These are phyloP conservation scores for Psittacus erithacus DNA, from an alignment of 2,113 vertebrate genomes.

Conservation along the genomic window DNA sequence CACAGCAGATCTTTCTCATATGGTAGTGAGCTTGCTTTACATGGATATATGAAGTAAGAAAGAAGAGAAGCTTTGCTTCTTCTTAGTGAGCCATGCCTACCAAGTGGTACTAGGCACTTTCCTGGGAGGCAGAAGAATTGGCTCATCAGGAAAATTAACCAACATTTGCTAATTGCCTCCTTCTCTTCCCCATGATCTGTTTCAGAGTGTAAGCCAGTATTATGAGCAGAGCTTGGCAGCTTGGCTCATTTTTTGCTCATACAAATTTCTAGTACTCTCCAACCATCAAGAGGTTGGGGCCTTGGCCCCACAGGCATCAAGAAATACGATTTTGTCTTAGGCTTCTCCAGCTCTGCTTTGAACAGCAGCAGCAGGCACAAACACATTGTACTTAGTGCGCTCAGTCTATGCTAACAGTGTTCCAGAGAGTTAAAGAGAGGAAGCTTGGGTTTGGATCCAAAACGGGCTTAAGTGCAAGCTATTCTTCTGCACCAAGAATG, in stretches of 20 bases:
- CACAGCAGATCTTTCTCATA: not conserved
- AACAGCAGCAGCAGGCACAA: not conserved
- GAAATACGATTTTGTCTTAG: not conserved
- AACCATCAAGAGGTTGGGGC: not conserved
- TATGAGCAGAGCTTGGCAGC: not conserved
- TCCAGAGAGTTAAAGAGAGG: not conserved
- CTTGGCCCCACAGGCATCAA: not conserved
- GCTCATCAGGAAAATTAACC: not conserved
- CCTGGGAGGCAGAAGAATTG: not conserved
- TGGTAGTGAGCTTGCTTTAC: not conserved
- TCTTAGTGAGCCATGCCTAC: not conserved
- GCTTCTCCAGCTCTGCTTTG: not conserved
- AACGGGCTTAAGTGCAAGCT: not conserved
- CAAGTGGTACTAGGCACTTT: not conserved
- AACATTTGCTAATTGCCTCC: not conserved
- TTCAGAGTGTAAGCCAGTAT: not conserved
- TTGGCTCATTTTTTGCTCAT: not conserved
- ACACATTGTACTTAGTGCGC: not conserved
- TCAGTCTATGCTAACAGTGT: not conserved
- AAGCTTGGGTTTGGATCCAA: not conserved
- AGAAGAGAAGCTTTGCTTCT: not conserved
- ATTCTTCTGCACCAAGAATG: not conserved
- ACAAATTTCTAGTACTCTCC: not conserved
- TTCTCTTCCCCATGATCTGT: not conserved
- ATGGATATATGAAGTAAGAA: not conserved